Evolutionary conservation across 2,888 invertebrate genomes (phyloP).

Genomic region (Teleogryllus oceanicus): DNA sequence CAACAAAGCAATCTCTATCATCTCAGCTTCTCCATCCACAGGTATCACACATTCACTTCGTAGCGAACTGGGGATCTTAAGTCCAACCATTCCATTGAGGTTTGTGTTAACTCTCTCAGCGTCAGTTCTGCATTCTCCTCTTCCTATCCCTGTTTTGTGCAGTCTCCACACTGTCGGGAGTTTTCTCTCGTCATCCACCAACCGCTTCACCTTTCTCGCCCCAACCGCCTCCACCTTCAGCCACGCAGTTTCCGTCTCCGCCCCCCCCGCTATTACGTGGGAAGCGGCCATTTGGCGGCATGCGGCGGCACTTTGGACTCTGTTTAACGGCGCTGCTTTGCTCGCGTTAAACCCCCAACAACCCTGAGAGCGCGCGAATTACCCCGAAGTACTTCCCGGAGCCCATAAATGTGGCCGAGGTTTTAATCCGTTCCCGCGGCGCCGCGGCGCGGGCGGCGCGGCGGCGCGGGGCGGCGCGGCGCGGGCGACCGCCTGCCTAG

Average conservation of each 20-base stretch:
- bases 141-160: background rate
- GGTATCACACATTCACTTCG: too few relatives aligned
- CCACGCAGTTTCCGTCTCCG: too few relatives aligned
- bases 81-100: too few relatives aligned
- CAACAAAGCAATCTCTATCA: too few relatives aligned
- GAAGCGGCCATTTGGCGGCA: slow-evolving; percentile 7
- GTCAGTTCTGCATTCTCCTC: background rate
- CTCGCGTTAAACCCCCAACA: slow-evolving; percentile 18
- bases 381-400: background rate
- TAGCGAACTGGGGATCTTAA: too few relatives aligned
- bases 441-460: background rate
- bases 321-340: slow-evolving; percentile 18
- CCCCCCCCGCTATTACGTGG: background rate
- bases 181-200: too few relatives aligned
- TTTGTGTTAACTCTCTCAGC: background rate
- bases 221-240: too few relatives aligned
- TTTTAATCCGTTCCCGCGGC: slow-evolving; percentile 1
- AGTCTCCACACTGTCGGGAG: background rate
- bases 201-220: too few relatives aligned
- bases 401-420: slow-evolving; percentile 12
- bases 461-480: too few relatives aligned
- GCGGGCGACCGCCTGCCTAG: too few relatives aligned
- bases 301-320: slow-evolving; percentile 3
- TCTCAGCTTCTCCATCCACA: too few relatives aligned
- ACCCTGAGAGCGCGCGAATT: slow-evolving; percentile 7